Evolutionary conservation across 1,140 invertebrate species (phyloP), one percentile per base, ranked within the genome.

Genomic region (Trinorchestia longiramus): DNA sequence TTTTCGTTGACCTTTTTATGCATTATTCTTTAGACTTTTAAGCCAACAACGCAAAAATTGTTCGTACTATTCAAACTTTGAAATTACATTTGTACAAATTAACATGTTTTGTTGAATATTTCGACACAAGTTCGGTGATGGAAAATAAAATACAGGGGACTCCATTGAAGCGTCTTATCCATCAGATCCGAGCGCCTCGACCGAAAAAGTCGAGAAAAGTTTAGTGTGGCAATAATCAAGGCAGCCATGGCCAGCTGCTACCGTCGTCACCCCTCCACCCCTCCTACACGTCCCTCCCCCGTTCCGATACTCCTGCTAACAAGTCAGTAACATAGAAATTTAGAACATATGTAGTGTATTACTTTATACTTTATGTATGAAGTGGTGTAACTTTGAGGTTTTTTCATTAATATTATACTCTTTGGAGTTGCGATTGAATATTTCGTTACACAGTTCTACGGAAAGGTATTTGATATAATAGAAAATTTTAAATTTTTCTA

Each of bases 151-250:
- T 77, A 77, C 62, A 77, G 36, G 36, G 62, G 62, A 77, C 62
- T 77, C 88, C 41, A 90, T 90, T 90, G 88, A 90, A 41, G 23
- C 88, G 43, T 90, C 88, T 90, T 90, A 90, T 90, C 88, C 88
- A 90, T 90, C 88, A 90, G 88, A 77, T 11, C 62, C 62, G 62
- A 77, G 36, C 88, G 88, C 44, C 92, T 43, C 44, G 40, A 47
- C 43, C 43, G 44, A 94, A 94, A 47, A 94, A 94, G 92, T 47
- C 43, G 17, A 45, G 43, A 94, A 94, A 94, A 94, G 92, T 94
- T 94, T 94, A 44, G 43, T 40, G 44, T 45, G 40, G 92, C 92
- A 94, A 94, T 94, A 94, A 94, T 94, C 92, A 94, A 94, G 92
- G 41, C 44, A 11, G 44, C 43, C 36, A 15, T 19, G 0, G 44